A percentile compares a stretch with the other conserved stretches of the same genome.
Evolutionary conservation across 2,797 vertebrate genomes (phyloP).

Genomic region (Pampus argenteus): DNA sequence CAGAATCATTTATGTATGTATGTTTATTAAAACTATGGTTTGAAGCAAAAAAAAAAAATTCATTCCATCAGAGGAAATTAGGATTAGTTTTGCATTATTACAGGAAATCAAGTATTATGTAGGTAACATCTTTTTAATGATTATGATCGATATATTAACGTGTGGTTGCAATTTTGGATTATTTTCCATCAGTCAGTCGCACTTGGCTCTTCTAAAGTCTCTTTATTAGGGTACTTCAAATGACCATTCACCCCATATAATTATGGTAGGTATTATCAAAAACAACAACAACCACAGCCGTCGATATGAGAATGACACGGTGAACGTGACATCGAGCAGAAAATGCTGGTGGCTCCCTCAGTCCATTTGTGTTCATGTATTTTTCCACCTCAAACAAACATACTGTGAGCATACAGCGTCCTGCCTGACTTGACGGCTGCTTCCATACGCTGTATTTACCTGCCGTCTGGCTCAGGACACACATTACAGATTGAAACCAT

Average conservation of each 20-base stretch:
- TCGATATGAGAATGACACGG: slow-evolving; percentile 28
- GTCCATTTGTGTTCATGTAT: slow-evolving; percentile 47
- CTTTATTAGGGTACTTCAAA: slow-evolving; percentile 34
- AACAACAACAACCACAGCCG: slow-evolving; percentile 39
- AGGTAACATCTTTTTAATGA: slow-evolving; percentile 33
- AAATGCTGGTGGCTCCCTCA: slow-evolving; percentile 24
- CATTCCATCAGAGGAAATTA: slow-evolving; percentile 39
- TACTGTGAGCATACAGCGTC: slow-evolving; percentile 28
- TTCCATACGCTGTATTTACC: slow-evolving; percentile 55
- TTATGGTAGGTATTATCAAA: slow-evolving; percentile 46
- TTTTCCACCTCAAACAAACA: slow-evolving; percentile 74
- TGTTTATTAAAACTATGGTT: slow-evolving; percentile 41
- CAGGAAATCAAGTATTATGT: slow-evolving; percentile 36
- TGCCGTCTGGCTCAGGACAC: slow-evolving; percentile 52
- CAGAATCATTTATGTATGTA: slow-evolving; percentile 22
- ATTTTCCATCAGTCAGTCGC: slow-evolving; percentile 28
- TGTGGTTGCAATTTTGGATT: slow-evolving; percentile 14
- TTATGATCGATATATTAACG: slow-evolving; percentile 31
- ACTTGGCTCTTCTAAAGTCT: slow-evolving; percentile 16
- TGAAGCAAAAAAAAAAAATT: slow-evolving; percentile 7
- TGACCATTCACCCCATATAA: slow-evolving; percentile 36
- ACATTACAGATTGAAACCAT: slow-evolving; percentile 68
- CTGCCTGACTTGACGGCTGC: slow-evolving; percentile 36
- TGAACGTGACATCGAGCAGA: slow-evolving; percentile 31
- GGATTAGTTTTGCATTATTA: slow-evolving; percentile 34